Evolutionary conservation across 1,140 invertebrate species (phyloP).

Genomic region (Pissodes strobi): DNA sequence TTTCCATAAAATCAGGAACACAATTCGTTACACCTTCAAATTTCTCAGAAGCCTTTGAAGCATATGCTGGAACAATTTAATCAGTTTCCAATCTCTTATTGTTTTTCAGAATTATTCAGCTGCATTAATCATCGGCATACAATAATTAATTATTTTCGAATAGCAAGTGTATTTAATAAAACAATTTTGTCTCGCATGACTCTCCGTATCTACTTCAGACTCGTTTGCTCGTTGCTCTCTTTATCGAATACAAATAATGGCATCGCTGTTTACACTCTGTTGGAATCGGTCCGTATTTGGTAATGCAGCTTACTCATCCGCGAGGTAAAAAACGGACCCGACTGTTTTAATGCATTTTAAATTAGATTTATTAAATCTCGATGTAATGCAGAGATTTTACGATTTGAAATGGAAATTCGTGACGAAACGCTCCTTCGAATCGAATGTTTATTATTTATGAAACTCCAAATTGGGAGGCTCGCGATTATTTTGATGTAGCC

Average conservation of each 20-base stretch:
- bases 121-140: no score
- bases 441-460: slow-evolving; percentile 18
- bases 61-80: no score
- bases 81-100: no score
- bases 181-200: no score
- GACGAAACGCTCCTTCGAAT: slow-evolving; percentile 14
- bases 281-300: slow-evolving; percentile 27
- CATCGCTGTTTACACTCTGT: slow-evolving; percentile 25
- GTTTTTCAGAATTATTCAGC: no score
- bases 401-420: slow-evolving; percentile 33
- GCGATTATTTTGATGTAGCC: not conserved
- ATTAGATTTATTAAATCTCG: slow-evolving; percentile 35
- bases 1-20: no score
- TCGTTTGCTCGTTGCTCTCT: slow-evolving; percentile 7
- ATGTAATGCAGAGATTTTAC: slow-evolving; percentile 23
- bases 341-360: slow-evolving; percentile 36
- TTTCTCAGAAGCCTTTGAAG: no score
- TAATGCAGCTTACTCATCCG: slow-evolving; percentile 26
- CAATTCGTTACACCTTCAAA: no score
- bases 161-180: no score
- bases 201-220: no score
- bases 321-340: slow-evolving; percentile 4
- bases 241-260: slow-evolving; percentile 29
- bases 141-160: no score
- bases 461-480: not conserved